Evolutionary conservation across 2,113 vertebrate genomes (phyloP).

Genomic region (Candoia aspera): DNA sequence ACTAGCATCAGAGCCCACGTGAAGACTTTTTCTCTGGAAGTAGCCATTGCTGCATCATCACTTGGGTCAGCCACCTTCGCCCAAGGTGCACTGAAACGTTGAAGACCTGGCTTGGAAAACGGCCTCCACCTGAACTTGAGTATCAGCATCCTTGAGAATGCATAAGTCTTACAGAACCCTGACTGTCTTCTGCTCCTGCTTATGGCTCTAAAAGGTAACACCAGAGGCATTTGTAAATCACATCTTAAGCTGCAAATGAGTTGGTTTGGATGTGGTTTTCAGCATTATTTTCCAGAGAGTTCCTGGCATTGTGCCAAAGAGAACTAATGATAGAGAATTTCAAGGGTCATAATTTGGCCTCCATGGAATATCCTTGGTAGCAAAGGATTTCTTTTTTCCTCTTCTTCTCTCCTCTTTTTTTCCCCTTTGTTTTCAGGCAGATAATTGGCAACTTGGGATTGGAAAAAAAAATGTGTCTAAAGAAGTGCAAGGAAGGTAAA

Average conservation of each 20-base stretch:
- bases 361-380: neutral
- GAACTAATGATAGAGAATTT: neutral
- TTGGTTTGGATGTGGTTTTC: neutral
- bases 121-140: neutral
- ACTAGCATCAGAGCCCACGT: neutral
- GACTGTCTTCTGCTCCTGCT: neutral
- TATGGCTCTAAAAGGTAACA: neutral
- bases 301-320: neutral
- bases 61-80: neutral
- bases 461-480: neutral
- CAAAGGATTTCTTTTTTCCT: neutral
- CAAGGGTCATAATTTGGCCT: neutral
- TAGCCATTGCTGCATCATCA: constrained; percentile 2
- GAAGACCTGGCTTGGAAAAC: neutral
- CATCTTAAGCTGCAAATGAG: neutral
- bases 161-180: neutral
- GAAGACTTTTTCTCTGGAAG: neutral
- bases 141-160: neutral
- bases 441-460: neutral
- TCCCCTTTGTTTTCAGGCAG: neutral
- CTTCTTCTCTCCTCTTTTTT: neutral
- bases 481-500: neutral
- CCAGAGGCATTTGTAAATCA: neutral
- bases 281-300: neutral
- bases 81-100: neutral